Evolutionary conservation across 2,888 invertebrate species (phyloP).

Genomic region (Aspidiotus rigidus): DNA sequence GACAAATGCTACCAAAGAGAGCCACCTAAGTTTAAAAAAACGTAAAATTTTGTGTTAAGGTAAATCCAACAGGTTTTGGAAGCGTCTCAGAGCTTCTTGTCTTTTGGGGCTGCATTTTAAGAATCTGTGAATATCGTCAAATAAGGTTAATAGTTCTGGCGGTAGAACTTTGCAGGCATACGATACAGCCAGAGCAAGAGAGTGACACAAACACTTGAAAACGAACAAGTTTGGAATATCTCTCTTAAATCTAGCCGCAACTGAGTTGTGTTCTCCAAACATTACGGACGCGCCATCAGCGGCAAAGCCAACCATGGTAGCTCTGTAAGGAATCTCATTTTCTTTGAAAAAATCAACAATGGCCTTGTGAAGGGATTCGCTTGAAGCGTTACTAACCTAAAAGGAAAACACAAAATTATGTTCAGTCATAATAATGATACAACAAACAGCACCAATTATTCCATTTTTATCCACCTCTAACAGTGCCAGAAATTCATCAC

Average conservation of each 20-base stretch:
- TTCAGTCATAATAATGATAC: not conserved
- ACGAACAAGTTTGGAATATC: constrained; percentile 36
- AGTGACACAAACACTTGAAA: constrained; percentile 37
- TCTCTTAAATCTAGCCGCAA: constrained; percentile 33
- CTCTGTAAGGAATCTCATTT: constrained; percentile 35
- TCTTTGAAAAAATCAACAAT: constrained; percentile 35
- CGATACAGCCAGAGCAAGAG: constrained; percentile 34
- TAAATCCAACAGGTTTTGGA: constrained; percentile 39
- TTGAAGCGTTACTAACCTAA: not conserved
- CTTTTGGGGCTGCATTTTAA: constrained; percentile 41
- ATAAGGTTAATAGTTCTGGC: not conserved
- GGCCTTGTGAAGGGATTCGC: constrained; percentile 3
- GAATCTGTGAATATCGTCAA: constrained; percentile 1
- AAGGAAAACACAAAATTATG: constrained; percentile 1
- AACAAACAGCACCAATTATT: constrained; percentile 1
- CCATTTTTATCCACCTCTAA: not conserved
- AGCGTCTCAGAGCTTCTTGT: constrained; percentile 38
- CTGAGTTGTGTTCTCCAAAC: constrained; percentile 36
- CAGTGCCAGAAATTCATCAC: not conserved
- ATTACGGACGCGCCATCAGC: constrained; percentile 37
- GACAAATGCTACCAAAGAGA: constrained; percentile 33
- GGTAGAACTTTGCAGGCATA: constrained; percentile 24
- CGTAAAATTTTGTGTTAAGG: constrained; percentile 36
- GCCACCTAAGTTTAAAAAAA: constrained; percentile 32
- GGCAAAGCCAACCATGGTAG: constrained; percentile 37